A percentile compares a stretch with the other conserved stretches of the same genome.
phyloP scores from a whole-genome alignment of 2,113 vertebrate genomes.

The Phrynosoma platyrhinos region DNA sequence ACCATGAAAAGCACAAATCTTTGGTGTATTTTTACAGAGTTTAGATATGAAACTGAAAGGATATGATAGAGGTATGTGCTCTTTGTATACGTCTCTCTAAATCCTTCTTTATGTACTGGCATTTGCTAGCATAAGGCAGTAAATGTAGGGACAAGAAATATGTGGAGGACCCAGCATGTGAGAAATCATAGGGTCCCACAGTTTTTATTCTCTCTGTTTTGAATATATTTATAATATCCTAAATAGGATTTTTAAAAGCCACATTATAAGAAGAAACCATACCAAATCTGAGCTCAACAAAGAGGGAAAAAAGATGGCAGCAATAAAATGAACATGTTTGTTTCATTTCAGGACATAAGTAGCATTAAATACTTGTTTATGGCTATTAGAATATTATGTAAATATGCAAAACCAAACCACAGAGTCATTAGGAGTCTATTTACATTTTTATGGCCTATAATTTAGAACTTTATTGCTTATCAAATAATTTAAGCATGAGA shows the following conservation, averaged over 20 bases:
- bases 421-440: slow-evolving; percentile 15
- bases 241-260: not conserved
- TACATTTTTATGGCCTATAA: slow-evolving; percentile 28
- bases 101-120: too few relatives aligned
- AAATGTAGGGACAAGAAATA: not conserved
- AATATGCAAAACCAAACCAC: not conserved
- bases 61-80: too few relatives aligned
- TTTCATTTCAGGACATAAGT: slow-evolving; percentile 8
- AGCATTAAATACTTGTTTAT: slow-evolving; percentile 17
- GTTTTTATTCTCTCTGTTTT: not conserved
- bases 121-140: not conserved
- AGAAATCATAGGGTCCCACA: not conserved
- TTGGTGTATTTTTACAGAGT: too few relatives aligned
- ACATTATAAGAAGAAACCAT: not conserved
- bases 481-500: not conserved
- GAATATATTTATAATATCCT: not conserved
- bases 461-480: slow-evolving; percentile 13
- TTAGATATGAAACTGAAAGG: too few relatives aligned
- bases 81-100: too few relatives aligned
- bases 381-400: slow-evolving; percentile 6
- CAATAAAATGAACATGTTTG: not conserved
- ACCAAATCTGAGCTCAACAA: not conserved
- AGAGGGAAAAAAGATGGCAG: not conserved
- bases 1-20: too few relatives aligned
- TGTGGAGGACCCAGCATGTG: not conserved